Evolutionary conservation across 2,113 vertebrate genomes (phyloP), one percentile per base, ranked within the genome.

Genomic region (Anser cygnoides): DNA sequence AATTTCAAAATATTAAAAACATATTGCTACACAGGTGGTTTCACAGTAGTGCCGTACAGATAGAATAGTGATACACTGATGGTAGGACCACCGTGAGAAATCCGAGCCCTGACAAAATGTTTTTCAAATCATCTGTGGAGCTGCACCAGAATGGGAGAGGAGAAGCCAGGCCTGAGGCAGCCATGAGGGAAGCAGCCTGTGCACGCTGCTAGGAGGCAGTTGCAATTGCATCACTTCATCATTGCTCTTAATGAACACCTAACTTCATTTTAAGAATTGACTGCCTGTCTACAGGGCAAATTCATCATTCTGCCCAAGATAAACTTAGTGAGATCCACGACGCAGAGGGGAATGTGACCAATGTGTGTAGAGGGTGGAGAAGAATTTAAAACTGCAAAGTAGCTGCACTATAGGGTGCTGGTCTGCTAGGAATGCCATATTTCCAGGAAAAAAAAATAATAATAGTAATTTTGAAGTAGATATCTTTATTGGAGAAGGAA

Each of bases 261-360:
- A 89, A 71, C 35, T 70, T 70, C 29, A 44, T 70, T 92, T 93
- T 92, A 96, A 89, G 76, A 95, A 91, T 86, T 65, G 83, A 54
- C 72, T 89, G 80, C 50, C 39, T 39, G 62, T 68, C 63, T 43
- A 57, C 13, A 11, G 55, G 68, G 35, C 19, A 62, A 88, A 95
- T 95, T 77, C 76, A 71, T 87, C 89, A 74, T 11, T 8, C 39
- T 92, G 76, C 68, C 43, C 44, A 77, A 93, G 86, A 92, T 61
- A 90, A 92, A 92, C 67, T 63, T 3, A 31, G 50, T 77, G 80
- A 84, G 44, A 71, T 75, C 66, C 57, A 79, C 46, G 46, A 44
- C 7, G 33, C n/a, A 46, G 65, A 81, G 84, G 12, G 66, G 13
- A 81, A 87, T 31, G 41, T 89, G 89, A 86, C 33, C 66, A 77